These are phyloP conservation scores for Sturnus vulgaris DNA, from an alignment of 2,113 vertebrate genomes.

Conservation along the genomic window DNA sequence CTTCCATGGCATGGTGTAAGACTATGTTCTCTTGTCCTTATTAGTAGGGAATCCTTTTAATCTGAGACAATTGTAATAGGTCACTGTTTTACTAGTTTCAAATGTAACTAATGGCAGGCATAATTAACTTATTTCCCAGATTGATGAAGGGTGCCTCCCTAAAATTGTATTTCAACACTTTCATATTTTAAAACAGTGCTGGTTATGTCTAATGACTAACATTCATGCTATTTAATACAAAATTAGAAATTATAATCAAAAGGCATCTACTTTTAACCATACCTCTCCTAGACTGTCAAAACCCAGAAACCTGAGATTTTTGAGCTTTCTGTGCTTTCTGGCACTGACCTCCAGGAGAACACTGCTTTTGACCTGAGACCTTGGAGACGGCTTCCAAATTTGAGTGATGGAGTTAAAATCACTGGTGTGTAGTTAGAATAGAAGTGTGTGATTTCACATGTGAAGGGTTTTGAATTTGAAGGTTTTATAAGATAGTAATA, in stretches of 20 bases:
- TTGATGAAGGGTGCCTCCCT: background rate
- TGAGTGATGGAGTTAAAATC: no score
- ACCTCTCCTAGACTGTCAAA: background rate
- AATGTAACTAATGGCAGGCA: background rate
- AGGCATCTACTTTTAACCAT: background rate
- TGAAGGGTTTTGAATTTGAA: no score
- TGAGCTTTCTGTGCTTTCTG: no score
- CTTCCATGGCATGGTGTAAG: rapidly evolving
- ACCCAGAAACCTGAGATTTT: no score
- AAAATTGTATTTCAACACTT: background rate
- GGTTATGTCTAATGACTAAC: background rate
- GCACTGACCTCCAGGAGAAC: no score
- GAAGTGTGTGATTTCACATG: no score
- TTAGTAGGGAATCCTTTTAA: background rate
- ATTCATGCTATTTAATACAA: background rate
- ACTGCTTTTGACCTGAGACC: no score
- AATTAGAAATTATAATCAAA: background rate
- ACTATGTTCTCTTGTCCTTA: background rate
- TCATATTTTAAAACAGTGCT: background rate
- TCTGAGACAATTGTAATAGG: background rate
- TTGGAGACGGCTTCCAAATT: no score
- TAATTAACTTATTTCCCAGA: background rate
- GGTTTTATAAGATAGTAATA: no score
- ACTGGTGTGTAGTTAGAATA: no score
- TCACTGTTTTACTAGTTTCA: background rate